Evolutionary conservation across 2,113 vertebrate species (phyloP).

Genomic region (Phylloscopus trochiloides): DNA sequence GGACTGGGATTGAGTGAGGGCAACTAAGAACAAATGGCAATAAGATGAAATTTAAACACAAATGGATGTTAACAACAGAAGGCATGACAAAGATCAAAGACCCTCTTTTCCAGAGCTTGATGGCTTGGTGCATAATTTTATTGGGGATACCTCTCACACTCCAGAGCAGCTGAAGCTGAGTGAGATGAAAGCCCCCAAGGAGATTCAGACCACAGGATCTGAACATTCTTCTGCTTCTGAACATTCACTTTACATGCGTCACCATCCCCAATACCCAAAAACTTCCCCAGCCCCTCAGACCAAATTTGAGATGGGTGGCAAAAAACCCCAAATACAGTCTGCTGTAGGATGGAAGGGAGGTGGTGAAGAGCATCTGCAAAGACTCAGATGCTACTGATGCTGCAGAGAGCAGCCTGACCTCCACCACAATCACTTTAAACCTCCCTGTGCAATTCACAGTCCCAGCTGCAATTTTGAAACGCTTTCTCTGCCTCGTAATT

Average conservation of each 20-base stretch:
- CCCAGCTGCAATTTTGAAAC: not conserved
- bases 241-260: rapidly evolving
- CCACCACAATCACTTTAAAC: not conserved
- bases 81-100: not conserved
- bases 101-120: not conserved
- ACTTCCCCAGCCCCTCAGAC: not conserved
- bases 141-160: rapidly evolving
- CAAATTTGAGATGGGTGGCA: not conserved
- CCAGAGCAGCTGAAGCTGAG: not conserved
- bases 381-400: not conserved
- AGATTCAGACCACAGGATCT: not conserved
- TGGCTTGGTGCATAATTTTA: not conserved
- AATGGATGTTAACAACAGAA: not conserved
- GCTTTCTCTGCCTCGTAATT: not conserved
- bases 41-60: not conserved
- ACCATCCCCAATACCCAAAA: rapidly evolving
- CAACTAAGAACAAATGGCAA: not conserved
- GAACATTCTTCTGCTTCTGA: not conserved
- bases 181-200: not conserved
- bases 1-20: not conserved
- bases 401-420: not conserved
- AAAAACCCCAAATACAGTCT: not conserved
- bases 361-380: not conserved
- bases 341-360: not conserved
- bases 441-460: not conserved